Conservation (phyloP, 2,797 vertebrate genomes). For the Lepus townsendii region DNA sequence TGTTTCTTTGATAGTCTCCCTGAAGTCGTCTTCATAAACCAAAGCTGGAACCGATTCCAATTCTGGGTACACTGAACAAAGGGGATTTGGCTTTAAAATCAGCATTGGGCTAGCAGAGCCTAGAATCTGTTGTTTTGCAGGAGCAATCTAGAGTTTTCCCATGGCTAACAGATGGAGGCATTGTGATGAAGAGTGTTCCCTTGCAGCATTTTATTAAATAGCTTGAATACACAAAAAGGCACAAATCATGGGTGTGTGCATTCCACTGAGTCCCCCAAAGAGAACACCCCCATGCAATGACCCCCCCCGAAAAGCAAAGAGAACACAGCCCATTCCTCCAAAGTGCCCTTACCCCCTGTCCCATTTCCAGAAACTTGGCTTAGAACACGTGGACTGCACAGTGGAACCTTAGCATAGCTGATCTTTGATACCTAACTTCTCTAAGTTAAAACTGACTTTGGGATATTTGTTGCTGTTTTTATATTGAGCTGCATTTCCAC, state of each 20-base stretch:
- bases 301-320: not conserved
- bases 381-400: no score
- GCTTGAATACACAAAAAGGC: not conserved
- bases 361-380: not conserved
- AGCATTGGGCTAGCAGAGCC: not conserved
- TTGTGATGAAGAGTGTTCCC: not conserved
- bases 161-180: not conserved
- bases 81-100: not conserved
- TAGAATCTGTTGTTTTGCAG: not conserved
- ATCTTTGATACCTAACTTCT: not conserved
- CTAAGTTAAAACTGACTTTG: not conserved
- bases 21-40: not conserved
- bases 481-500: not conserved
- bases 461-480: not conserved
- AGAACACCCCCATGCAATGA: no score
- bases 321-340: fast-evolving
- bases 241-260: not conserved
- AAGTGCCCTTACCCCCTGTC: no score
- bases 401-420: not conserved
- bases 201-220: not conserved
- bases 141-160: not conserved
- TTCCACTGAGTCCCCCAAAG: not conserved
- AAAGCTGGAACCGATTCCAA: not conserved
- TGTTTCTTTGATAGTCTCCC: not conserved
- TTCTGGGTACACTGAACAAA: not conserved